Evolutionary conservation across 2,888 invertebrate genomes (phyloP), one percentile per base, ranked within the genome.

Genomic region (Mamestra brassicae): DNA sequence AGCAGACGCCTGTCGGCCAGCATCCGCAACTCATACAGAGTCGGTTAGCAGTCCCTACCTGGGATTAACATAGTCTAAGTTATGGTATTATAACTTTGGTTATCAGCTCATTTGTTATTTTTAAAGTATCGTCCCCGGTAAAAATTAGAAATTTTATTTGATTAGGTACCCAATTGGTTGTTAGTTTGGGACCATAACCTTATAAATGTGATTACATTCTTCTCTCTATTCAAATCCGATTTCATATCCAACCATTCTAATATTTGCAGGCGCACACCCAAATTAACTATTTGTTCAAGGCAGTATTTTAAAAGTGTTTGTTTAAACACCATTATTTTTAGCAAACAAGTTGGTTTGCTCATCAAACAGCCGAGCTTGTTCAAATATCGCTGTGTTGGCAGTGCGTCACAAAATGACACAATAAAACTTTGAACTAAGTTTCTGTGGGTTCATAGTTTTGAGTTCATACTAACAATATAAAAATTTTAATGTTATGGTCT

Each of bases 271-370:
- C 34, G 11, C 11, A 34, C 17, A 50, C 8, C 52, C 36, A 38
- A 60, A 58, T 69, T 57, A 58, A 8, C 36, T 78, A 54, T 81
- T 78, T 57, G 57, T 17, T 62, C 0, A 65, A 52, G 4, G 13
- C 36, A 68, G 42, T 69, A 57, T 57, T 36, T 61, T 69, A 55
- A 62, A 60, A 60, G 54, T 62, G 45, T 71, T 74, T 60, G 26
- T 45, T 36, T 58, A 50, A 65, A 66, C 26, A 26, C 26, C 26
- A 26, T 26, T 26, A 26, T 26, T 26, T 26, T 26, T 26, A 26
- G 26, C 74, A 81, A 81, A 81, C 38, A 78, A 17, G 15, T 62
- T 38, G 11, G 74, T 69, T 69, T 69, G 66, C n/a, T 60, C 63
- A 61, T 4, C 45, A 82, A 79, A 72, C 68, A 82, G 34, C 10